These are phyloP conservation scores for Dioctria rufipes DNA, from an alignment of 2,888 invertebrate species.

Conservation along the genomic window DNA sequence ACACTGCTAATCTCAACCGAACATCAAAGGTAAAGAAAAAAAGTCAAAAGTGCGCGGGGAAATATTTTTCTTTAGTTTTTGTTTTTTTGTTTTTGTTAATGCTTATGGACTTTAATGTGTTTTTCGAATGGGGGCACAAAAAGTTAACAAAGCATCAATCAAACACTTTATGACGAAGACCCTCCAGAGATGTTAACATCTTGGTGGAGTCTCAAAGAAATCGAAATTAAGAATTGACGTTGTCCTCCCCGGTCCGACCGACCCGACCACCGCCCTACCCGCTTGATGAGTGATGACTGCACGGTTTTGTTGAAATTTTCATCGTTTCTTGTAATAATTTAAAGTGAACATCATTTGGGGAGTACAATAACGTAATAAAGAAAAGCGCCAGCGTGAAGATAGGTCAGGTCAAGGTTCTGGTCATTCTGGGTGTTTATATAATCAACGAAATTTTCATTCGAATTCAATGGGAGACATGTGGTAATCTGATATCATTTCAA, in stretches of 20 bases:
- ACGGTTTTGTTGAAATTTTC: slow-evolving; percentile 2
- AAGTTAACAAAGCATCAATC: slow-evolving; percentile 48
- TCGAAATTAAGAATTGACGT: slow-evolving; percentile 12
- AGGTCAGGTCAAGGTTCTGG: neutral
- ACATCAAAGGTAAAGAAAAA: neutral
- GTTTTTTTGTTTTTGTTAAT: slow-evolving; percentile 1
- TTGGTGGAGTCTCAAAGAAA: neutral
- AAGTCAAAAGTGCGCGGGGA: neutral
- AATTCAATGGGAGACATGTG: too few relatives aligned
- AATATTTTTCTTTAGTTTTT: neutral
- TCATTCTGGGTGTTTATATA: too few relatives aligned
- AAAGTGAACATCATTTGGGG: neutral
- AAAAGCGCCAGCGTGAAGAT: slow-evolving; percentile 22
- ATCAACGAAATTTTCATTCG: too few relatives aligned
- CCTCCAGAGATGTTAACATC: neutral
- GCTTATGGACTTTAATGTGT: slow-evolving; percentile 1
- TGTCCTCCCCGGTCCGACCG: neutral
- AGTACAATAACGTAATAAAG: neutral
- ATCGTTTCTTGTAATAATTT: slow-evolving; percentile 23
- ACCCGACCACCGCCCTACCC: neutral
- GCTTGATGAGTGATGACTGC: slow-evolving; percentile 20
- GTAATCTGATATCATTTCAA: too few relatives aligned
- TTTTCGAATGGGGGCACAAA: slow-evolving; percentile 16
- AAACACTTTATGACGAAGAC: slow-evolving; percentile 21
- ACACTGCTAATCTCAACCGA: neutral